Evolutionary conservation across 2,113 vertebrate species (phyloP), one percentile per base, ranked within the genome.

Genomic region (Myxocyprinus asiaticus): DNA sequence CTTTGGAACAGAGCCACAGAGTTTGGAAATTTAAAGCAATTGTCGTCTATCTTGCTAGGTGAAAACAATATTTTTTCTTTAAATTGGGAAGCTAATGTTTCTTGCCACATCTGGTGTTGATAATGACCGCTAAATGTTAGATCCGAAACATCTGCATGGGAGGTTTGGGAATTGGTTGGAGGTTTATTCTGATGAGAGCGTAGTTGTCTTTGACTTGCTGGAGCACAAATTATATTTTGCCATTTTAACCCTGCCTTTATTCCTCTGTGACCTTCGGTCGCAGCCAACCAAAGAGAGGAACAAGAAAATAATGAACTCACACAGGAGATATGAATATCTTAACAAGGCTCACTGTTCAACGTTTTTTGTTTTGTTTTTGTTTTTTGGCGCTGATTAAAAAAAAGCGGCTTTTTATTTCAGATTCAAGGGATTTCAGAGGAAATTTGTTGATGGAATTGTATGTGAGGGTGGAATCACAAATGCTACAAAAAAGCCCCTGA

Each of bases 251-350:
- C 45, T 11, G 33, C n/a, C 33, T 70, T 33, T 70, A 67, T 63
- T 81, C 87, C 87, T 79, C 68, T 87, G 83, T 88, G 87, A 89
- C 89, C 89, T 90, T 88, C 89, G 88, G 89, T 89, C 79, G 77
- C 87, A 3, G 61, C 62, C 9, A 77, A 63, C 67, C 59, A 77
- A 33, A 48, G 67, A 71, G 45, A 72, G 42, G 53, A 42, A 45
- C 15, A 33, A 48, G 62, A 76, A 33, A 91, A 88, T 86, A 83
- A 86, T 82, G 83, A 88, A 87, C 88, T 83, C 86, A 83, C 80
- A 58, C 67, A 63, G 88, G 88, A 90, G 90, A 90, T 84, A 82
- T 90, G 80, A 90, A 91, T 89, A 86, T 79, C 88, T 91, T 85
- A 90, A 85, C 81, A 62, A 69, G 66, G 69, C 47, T 50, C 17